Evolutionary conservation across 2,113 vertebrate genomes (phyloP).

Genomic region (Crotophaga sulcirostris): DNA sequence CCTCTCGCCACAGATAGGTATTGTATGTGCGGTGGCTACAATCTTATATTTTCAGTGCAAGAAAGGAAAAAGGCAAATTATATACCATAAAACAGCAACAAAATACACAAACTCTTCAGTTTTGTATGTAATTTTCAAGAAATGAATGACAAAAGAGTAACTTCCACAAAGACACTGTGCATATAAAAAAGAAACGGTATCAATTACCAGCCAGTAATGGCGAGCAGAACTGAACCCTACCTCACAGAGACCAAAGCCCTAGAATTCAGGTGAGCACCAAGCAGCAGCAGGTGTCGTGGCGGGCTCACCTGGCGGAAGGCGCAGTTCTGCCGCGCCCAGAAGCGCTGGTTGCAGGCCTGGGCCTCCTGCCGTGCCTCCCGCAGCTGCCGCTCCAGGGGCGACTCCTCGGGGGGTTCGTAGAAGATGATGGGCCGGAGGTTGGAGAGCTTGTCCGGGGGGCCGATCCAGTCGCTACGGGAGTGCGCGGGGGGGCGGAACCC

Average conservation of each 20-base stretch:
- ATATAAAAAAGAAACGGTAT: rapidly evolving
- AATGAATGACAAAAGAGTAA: rapidly evolving
- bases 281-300: rapidly evolving
- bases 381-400: slow-evolving; percentile 79
- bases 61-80: not conserved
- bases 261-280: rapidly evolving
- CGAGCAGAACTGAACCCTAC: not conserved
- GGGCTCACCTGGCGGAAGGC: slow-evolving; percentile 82
- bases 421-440: slow-evolving; percentile 89
- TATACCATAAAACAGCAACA: not conserved
- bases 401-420: slow-evolving; percentile 80
- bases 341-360: slow-evolving; percentile 89
- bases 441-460: slow-evolving; percentile 88
- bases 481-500: slow-evolving; percentile 76
- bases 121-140: not conserved
- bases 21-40: not conserved
- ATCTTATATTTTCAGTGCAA: not conserved
- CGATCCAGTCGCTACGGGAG: slow-evolving; percentile 89
- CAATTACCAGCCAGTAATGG: rapidly evolving
- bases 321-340: slow-evolving; percentile 90
- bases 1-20: not conserved
- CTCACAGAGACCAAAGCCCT: rapidly evolving
- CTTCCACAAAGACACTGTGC: rapidly evolving
- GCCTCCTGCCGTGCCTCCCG: slow-evolving; percentile 88
- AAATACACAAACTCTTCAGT: rapidly evolving